Conservation (phyloP, 2,797 vertebrate genomes). For the Leucoraja ocellata region DNA sequence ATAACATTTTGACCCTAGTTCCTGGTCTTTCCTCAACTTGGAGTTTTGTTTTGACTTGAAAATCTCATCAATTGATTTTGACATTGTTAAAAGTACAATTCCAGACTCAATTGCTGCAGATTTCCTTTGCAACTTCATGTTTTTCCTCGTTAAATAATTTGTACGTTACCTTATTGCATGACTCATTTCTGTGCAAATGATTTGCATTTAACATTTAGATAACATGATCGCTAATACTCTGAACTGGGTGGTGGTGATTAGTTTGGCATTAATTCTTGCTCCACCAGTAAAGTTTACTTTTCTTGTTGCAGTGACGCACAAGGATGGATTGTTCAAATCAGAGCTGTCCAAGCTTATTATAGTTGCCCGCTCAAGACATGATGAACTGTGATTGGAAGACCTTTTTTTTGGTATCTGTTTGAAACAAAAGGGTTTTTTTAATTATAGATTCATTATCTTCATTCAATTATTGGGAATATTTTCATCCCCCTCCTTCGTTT, state of each 20-base stretch:
- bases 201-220: background rate
- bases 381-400: constrained; percentile 69
- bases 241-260: background rate
- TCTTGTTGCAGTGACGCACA: constrained; percentile 70
- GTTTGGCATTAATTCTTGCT: background rate
- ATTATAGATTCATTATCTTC: background rate
- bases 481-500: background rate
- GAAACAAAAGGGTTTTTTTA: background rate
- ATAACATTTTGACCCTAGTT: background rate
- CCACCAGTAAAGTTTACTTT: constrained; percentile 45
- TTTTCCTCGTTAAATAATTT: background rate
- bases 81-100: background rate
- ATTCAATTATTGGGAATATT: background rate
- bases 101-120: background rate
- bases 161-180: background rate
- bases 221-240: background rate
- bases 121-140: background rate
- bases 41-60: background rate
- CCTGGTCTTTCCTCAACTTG: background rate
- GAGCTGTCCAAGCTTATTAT: constrained; percentile 80
- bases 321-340: constrained; percentile 76
- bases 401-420: background rate
- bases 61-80: background rate
- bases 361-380: constrained; percentile 64
- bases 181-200: background rate